Evolutionary conservation across 1,140 invertebrate species (phyloP), one percentile per base, ranked within the genome.

Genomic region (Brachionus paranguensis): DNA sequence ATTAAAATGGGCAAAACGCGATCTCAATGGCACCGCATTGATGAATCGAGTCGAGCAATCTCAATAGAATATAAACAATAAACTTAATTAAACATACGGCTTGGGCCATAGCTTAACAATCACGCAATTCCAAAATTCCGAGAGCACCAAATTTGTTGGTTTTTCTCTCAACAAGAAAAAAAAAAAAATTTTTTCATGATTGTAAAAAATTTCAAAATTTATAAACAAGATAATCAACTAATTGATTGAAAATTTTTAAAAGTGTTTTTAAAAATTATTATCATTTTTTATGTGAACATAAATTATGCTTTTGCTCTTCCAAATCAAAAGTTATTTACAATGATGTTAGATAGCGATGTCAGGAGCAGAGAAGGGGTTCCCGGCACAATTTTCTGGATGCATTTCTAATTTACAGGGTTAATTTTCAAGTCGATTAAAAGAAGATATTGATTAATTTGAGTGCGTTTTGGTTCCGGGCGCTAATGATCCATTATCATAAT

Each of bases 271-370:
- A 41, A 17, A 17, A 37, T 37, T 37, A 72, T 72, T 72, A 72
- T 72, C 68, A 72, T 72, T 72, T 72, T 72, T 72, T 72, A 72
- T 72, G 68, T 43, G 33, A 72, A 17, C 29, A 72, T 72, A 72
- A 72, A 41, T 72, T 72, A 72, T 72, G 68, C 53, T 60, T 20
- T 60, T 60, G 53, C 53, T 60, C 53, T 60, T 60, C 53, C 20
- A n/a, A 24, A 72, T 72, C n/a, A 68, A 68, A 68, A 68, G 65
- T 43, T 72, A 72, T 72, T 60, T 24, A 60, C 53, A 60, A 60
- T 72, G 17, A 3, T 43, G 24, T 43, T 43, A 45, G 68, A 72
- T 72, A 72, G 68, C 37, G 33, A 20, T 43, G 68, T n/a, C n/a
- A 55, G 53, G 20, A 20, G n/a, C 53, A 60, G 53, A 55, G 53